Evolutionary conservation across 2,113 vertebrate genomes (phyloP), one percentile per base, ranked within the genome.

Genomic region (Pygoscelis antarcticus): DNA sequence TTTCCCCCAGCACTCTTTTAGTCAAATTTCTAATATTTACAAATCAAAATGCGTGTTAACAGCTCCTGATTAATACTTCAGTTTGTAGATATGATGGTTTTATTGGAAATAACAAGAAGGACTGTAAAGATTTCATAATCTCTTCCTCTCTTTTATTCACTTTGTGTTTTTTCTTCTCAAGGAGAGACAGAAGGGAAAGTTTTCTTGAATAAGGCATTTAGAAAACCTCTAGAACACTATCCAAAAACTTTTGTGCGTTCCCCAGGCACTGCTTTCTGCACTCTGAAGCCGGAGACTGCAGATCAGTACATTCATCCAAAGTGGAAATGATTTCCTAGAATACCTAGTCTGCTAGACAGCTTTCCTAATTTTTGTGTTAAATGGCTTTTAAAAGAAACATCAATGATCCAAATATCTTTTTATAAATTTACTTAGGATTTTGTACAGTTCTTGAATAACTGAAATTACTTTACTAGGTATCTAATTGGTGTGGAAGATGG

Each of bases 301-400:
- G 83, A 96, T 93, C 71, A 94, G 80, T 68, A 79, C 40, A n/a
- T 92, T 96, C 57, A 66, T 90, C 70, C 77, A 79, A 86, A 91
- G 60, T 90, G 30, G 69, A 93, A 97, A 93, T 30, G 11, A 55
- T 80, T 94, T 87, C 76, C 89, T 91, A 91, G 96, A 95, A 90
- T 96, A 82, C 20, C 27, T 92, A 62, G 62, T 74, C 85, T 90
- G 58, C 52, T 85, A 89, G 83, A 86, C 9, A 94, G 17, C 22
- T 88, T 61, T 61, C 30, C 30, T 42, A 27, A 21, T 84, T 68
- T 95, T 87, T 64, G 3, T 62, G 51, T 25, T 79, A 27, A 32
- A 30, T 49, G n/a, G 23, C 30, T 64, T 89, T 91, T 65, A 29
- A 70, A 91, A 86, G 87, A 54, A 47, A 78, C 79, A 69, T 51